These are phyloP conservation scores for Parotocinclus haroldoi DNA, from an alignment of 2,797 vertebrate species.

Conservation along the genomic window DNA sequence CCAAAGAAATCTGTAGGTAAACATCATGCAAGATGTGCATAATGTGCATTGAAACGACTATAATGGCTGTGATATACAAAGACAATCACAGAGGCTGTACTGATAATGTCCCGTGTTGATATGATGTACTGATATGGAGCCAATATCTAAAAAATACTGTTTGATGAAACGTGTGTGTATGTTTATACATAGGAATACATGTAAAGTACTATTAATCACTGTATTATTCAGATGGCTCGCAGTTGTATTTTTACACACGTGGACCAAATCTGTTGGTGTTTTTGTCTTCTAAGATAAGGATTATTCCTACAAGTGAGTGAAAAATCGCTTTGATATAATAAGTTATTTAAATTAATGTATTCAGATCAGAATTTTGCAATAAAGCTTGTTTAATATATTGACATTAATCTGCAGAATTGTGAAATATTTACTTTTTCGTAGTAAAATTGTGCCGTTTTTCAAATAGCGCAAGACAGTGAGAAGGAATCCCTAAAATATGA, in stretches of 20 bases:
- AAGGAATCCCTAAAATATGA: too few species aligned
- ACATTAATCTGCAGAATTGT: slow-evolving; percentile 30
- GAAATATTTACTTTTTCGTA: slow-evolving; percentile 31
- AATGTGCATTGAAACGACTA: neutral
- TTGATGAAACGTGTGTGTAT: too few species aligned
- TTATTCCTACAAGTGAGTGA: slow-evolving; percentile 1
- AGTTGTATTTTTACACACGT: neutral
- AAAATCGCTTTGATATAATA: slow-evolving; percentile 3
- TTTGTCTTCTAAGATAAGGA: slow-evolving; percentile 1
- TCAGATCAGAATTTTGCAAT: slow-evolving; percentile 22
- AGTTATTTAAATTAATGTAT: slow-evolving; percentile 37
- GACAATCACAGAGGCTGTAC: neutral
- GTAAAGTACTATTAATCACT: neutral
- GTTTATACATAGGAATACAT: neutral
- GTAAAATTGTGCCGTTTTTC: slow-evolving; percentile 17
- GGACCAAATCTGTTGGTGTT: neutral
- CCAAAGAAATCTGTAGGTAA: slow-evolving; percentile 83
- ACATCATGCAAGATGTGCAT: slow-evolving; percentile 49
- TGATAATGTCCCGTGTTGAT: neutral
- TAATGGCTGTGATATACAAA: neutral
- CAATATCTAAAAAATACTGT: too few species aligned
- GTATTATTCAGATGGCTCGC: neutral
- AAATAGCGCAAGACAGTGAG: neutral
- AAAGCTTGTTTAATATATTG: slow-evolving; percentile 61
- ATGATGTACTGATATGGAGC: neutral